These are phyloP conservation scores for Lathronympha strigana DNA, from an alignment of 2,888 invertebrate species.

Conservation along the genomic window DNA sequence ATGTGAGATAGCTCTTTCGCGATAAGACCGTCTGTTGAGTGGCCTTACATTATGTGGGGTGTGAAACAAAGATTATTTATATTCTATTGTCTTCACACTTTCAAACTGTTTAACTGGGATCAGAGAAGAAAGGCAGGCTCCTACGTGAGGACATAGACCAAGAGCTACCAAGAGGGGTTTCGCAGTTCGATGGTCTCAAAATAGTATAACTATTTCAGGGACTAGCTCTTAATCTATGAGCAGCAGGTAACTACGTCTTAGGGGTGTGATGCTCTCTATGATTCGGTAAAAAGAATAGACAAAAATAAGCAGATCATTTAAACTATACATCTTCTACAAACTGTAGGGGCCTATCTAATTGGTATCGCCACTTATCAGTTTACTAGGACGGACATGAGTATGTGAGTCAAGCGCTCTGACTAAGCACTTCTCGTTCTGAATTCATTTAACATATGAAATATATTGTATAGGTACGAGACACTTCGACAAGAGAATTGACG, in stretches of 20 bases:
- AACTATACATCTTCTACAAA: background rate
- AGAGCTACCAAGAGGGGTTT: too few relatives aligned
- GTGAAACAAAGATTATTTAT: background rate
- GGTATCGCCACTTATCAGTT: constrained; percentile 9
- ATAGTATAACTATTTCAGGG: too few relatives aligned
- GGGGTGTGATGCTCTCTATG: too few relatives aligned
- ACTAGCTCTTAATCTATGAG: too few relatives aligned
- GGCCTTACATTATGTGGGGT: background rate
- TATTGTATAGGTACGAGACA: too few relatives aligned
- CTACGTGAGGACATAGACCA: background rate
- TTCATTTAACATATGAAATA: too few relatives aligned
- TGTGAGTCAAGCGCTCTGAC: constrained; percentile 23
- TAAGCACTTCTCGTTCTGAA: background rate
- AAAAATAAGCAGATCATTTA: background rate
- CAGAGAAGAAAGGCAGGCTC: background rate
- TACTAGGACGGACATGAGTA: background rate
- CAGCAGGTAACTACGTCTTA: too few relatives aligned
- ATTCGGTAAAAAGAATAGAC: too few relatives aligned
- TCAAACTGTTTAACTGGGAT: background rate
- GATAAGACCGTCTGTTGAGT: background rate
- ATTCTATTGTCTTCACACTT: constrained; percentile 1
- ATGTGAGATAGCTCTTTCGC: background rate
- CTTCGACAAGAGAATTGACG: too few relatives aligned
- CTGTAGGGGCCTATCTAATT: constrained; percentile 2
- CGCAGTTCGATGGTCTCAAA: too few relatives aligned